Conservation (phyloP, 2,888 invertebrate genomes). For the Dryobotodes eremita region DNA sequence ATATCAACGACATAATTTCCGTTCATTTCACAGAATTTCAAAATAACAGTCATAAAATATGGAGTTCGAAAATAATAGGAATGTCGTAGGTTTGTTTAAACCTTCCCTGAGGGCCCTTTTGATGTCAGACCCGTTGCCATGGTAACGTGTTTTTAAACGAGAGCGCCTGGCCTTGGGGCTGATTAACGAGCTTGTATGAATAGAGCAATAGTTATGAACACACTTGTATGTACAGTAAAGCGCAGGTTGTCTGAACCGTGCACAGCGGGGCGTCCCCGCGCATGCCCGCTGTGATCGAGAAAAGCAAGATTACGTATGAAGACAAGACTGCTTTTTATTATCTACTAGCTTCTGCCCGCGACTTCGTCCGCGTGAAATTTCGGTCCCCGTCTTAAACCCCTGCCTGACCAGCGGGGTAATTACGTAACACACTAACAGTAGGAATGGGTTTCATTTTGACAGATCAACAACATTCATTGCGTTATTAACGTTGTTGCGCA, state of each 20-base stretch:
- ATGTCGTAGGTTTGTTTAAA: conserved; percentile 49
- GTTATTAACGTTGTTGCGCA: no score
- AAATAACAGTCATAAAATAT: conserved; percentile 50
- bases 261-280: no score
- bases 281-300: neutral
- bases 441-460: no score
- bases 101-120: conserved; percentile 43
- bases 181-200: conserved; percentile 33
- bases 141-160: conserved; percentile 46
- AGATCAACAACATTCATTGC: no score
- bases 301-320: neutral
- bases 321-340: neutral
- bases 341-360: neutral
- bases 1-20: conserved; percentile 31
- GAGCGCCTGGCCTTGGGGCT: conserved; percentile 18
- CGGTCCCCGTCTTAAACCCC: no score
- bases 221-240: neutral
- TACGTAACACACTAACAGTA: no score
- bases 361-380: no score
- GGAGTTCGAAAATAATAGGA: conserved; percentile 42
- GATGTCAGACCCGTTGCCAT: conserved; percentile 45
- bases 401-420: no score
- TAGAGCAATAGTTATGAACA: conserved; percentile 21
- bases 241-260: no score
- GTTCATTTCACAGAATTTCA: conserved; percentile 35